Percentiles rank a stretch among this genome's conserved stretches.
Evolutionary conservation across 1,140 invertebrate genomes (phyloP).

Genomic region (Drosophila sproati): DNA sequence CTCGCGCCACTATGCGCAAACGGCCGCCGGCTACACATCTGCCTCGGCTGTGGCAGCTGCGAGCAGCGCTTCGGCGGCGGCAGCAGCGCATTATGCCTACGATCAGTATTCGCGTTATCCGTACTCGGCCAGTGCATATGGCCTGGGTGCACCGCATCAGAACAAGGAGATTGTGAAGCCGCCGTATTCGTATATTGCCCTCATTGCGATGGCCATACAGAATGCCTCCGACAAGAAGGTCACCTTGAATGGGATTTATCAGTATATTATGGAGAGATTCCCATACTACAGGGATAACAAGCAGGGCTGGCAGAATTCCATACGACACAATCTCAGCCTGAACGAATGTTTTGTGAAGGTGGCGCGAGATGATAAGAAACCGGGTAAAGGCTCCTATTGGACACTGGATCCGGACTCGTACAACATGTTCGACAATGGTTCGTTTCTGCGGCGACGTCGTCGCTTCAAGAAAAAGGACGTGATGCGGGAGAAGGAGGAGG

Average conservation of each 20-base stretch:
- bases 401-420: constrained; percentile 97
- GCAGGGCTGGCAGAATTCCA: constrained; percentile 97
- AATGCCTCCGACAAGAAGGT: constrained; percentile 96
- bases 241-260: constrained; percentile 98
- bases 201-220: constrained; percentile 99
- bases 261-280: constrained; percentile 99
- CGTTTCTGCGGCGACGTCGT: constrained; percentile 94
- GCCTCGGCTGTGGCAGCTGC: constrained; percentile 85
- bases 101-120: constrained; percentile 91
- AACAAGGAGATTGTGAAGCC: constrained; percentile 97
- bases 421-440: constrained; percentile 99
- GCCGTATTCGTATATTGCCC: constrained; percentile 98
- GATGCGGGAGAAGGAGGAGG: constrained; percentile 94
- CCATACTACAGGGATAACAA: constrained; percentile 99
- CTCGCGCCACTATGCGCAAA: constrained; percentile 86
- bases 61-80: constrained; percentile 85
- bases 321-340: constrained; percentile 97
- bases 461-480: constrained; percentile 99
- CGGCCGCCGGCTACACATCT: constrained; percentile 86
- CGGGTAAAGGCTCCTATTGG: constrained; percentile 99
- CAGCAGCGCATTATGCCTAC: constrained; percentile 85
- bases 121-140: constrained; percentile 86
- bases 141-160: constrained; percentile 88
- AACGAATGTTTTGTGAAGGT: constrained; percentile 99
- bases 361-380: constrained; percentile 95